Conservation (phyloP, 1,140 invertebrate genomes). For the Chrysomallon squamiferum region DNA sequence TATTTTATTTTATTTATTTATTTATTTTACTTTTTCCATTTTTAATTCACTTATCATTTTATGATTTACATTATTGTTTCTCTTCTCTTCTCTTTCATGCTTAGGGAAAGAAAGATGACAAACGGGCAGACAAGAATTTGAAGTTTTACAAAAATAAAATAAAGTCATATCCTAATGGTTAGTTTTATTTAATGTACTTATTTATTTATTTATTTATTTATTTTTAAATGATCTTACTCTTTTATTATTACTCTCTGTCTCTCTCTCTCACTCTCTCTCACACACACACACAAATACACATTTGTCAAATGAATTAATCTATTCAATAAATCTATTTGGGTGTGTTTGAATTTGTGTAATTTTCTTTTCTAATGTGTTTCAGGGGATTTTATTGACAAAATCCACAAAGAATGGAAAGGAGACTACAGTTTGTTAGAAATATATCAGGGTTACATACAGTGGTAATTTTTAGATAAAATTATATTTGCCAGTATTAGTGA, state of each 20-base stretch:
- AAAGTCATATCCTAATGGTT: slow-evolving; percentile 40
- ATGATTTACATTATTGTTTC: too few species aligned
- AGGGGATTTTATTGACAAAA: slow-evolving; percentile 55
- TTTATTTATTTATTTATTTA: not conserved
- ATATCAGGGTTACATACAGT: slow-evolving; percentile 61
- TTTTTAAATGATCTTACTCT: too few species aligned
- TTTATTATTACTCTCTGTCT: too few species aligned
- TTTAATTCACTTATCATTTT: too few species aligned
- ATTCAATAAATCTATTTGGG: too few species aligned
- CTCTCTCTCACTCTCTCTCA: too few species aligned
- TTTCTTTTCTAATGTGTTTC: slow-evolving; percentile 5
- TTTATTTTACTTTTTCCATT: too few species aligned
- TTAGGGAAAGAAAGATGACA: slow-evolving; percentile 40
- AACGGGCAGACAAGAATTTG: slow-evolving; percentile 23
- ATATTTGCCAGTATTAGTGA: too few species aligned
- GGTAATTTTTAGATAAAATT: slow-evolving; percentile 27
- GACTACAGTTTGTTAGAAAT: slow-evolving; percentile 48
- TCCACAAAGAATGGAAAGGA: slow-evolving; percentile 51
- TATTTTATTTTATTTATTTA: too few species aligned
- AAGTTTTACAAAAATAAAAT: slow-evolving; percentile 39
- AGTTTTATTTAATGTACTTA: slow-evolving; percentile 2
- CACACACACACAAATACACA: too few species aligned
- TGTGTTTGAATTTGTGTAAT: not conserved
- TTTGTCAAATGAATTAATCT: too few species aligned
- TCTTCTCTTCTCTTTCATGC: too few species aligned